Conservation (phyloP, 1,140 invertebrate species). For the Amphibalanus amphitrite region DNA sequence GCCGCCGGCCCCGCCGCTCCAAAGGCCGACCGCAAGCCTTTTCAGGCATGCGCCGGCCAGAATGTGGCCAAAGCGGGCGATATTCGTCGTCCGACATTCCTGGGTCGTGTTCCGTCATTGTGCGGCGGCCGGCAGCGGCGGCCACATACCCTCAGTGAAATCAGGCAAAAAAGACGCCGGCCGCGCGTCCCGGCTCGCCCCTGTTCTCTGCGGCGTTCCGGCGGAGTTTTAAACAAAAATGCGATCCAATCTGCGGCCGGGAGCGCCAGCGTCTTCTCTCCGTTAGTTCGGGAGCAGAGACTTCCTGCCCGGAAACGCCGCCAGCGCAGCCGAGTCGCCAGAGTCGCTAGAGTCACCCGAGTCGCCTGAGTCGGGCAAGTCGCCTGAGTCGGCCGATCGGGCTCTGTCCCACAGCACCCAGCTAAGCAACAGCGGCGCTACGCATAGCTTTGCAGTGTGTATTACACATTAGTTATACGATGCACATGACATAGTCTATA, state of each 20-base stretch:
- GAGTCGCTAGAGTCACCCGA: too few species aligned
- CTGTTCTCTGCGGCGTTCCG: neutral
- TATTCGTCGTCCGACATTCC: neutral
- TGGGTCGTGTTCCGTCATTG: neutral
- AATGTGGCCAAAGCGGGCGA: neutral
- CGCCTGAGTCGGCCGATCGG: too few species aligned
- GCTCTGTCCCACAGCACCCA: too few species aligned
- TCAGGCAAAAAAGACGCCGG: neutral
- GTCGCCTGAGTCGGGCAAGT: too few species aligned
- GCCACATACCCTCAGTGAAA: neutral
- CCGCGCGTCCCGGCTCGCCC: too few species aligned
- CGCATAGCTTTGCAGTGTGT: too few species aligned
- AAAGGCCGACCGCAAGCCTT: neutral
- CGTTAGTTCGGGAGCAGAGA: neutral
- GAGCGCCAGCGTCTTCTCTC: neutral
- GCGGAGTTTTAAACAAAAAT: conserved; percentile 1
- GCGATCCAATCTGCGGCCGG: neutral
- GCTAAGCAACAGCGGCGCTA: too few species aligned
- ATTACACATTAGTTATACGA: too few species aligned
- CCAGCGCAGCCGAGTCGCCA: too few species aligned
- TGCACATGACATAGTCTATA: too few species aligned
- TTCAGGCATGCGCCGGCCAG: neutral
- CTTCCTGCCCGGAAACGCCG: too few species aligned
- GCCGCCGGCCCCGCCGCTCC: too few species aligned
- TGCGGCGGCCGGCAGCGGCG: neutral